These are phyloP conservation scores for Platycheirus albimanus DNA, from an alignment of 2,888 invertebrate genomes.

Conservation along the genomic window DNA sequence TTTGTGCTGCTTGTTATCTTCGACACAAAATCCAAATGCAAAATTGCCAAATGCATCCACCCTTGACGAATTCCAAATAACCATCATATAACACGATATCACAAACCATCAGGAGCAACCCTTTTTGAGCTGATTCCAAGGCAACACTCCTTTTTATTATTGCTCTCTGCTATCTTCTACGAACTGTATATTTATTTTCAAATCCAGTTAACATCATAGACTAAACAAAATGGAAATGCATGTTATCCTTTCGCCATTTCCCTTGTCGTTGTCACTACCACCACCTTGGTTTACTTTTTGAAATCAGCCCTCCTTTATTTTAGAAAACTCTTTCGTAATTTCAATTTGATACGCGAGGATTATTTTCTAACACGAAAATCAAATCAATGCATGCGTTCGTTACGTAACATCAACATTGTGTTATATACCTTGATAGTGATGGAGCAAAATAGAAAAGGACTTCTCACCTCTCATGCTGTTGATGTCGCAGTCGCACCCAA, in stretches of 20 bases:
- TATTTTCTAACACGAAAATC: slow-evolving; percentile 69
- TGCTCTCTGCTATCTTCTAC: slow-evolving; percentile 8
- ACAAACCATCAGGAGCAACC: slow-evolving; percentile 42
- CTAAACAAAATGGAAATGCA: slow-evolving; percentile 58
- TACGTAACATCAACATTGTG: slow-evolving; percentile 66
- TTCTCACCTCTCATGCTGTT: too few species aligned
- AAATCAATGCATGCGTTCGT: slow-evolving; percentile 71
- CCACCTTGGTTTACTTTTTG: not conserved
- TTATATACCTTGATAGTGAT: slow-evolving; percentile 1
- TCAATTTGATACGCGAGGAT: slow-evolving; percentile 71
- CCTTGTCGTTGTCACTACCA: not conserved
- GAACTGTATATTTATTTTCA: slow-evolving; percentile 22
- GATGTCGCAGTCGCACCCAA: not conserved
- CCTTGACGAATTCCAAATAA: slow-evolving; percentile 29
- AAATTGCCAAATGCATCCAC: slow-evolving; percentile 29
- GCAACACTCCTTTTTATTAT: slow-evolving; percentile 47
- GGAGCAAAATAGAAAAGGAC: slow-evolving; percentile 47
- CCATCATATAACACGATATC: slow-evolving; percentile 19
- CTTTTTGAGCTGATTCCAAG: slow-evolving; percentile 49
- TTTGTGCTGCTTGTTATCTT: slow-evolving; percentile 29
- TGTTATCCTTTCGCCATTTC: slow-evolving; percentile 20
- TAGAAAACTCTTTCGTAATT: slow-evolving; percentile 57
- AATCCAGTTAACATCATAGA: slow-evolving; percentile 67
- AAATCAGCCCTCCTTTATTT: slow-evolving; percentile 9
- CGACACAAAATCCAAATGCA: slow-evolving; percentile 13